A percentile compares a stretch with the other conserved stretches of the same genome.
phyloP scores from a whole-genome alignment of 2,797 vertebrate genomes.

The Tolypeutes matacus region DNA sequence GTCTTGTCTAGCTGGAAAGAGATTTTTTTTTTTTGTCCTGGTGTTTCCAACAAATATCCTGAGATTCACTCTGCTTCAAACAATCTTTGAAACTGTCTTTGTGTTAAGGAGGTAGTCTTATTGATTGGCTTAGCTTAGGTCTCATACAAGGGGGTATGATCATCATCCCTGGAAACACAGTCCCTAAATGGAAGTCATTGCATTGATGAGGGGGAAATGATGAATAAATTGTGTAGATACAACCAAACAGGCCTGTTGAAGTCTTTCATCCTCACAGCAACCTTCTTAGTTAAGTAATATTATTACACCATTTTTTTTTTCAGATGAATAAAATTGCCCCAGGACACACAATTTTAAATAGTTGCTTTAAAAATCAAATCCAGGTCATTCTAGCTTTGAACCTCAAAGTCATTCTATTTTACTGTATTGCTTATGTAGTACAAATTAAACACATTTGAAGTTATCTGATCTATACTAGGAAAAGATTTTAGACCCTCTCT shows the following conservation, averaged over 20 bases:
- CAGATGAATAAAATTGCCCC: constrained; percentile 42
- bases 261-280: not conserved
- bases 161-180: not conserved
- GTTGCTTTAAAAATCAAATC: constrained; percentile 48
- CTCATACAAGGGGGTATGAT: not conserved
- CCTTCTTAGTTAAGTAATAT: not conserved
- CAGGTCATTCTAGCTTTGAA: constrained; percentile 42
- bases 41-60: not conserved
- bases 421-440: not conserved
- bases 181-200: not conserved
- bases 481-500: not conserved
- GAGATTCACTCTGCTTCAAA: not conserved
- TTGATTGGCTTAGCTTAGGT: not conserved
- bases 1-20: not conserved
- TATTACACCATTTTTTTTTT: constrained; percentile 52
- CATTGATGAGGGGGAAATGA: not conserved
- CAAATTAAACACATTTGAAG: not conserved
- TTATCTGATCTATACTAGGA: not conserved
- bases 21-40: not conserved
- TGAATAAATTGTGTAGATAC: not conserved
- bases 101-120: not conserved
- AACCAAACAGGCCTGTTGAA: not conserved
- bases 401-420: constrained; percentile 15
- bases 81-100: not conserved
- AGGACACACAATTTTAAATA: not conserved